phyloP scores from a whole-genome alignment of 2,113 vertebrate genomes.

The Myiagra hebetior region DNA sequence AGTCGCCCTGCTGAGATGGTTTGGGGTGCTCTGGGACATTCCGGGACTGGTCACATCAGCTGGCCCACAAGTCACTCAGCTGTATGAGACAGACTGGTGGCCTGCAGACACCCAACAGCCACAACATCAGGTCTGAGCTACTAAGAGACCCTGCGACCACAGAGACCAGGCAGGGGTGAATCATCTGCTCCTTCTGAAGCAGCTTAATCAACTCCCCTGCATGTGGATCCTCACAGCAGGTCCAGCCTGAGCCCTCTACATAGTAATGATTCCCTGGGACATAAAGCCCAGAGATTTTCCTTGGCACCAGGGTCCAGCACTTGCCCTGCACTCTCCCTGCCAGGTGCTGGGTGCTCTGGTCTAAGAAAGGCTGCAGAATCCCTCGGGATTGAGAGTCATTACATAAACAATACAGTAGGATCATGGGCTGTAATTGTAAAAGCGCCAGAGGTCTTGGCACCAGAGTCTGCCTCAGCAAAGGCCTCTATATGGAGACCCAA shows the following conservation, averaged over 20 bases:
- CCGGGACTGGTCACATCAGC: not conserved
- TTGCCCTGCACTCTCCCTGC: not conserved
- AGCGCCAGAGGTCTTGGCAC: constrained; percentile 36
- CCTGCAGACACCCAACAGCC: not conserved
- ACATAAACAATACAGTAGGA: constrained; percentile 42
- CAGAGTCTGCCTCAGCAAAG: not conserved
- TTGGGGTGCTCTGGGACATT: not conserved
- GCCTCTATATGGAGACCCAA: constrained; percentile 48
- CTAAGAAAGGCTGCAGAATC: constrained; percentile 23
- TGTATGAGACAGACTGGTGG: not conserved
- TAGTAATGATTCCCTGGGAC: not conserved
- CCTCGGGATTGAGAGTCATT: constrained; percentile 3
- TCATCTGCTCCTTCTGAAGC: not conserved
- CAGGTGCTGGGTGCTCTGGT: not conserved
- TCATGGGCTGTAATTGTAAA: not conserved
- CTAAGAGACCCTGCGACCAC: not conserved
- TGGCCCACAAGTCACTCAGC: not conserved
- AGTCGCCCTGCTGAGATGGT: rapidly evolving
- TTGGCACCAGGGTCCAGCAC: not conserved
- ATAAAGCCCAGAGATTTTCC: not conserved
- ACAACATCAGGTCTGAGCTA: not conserved
- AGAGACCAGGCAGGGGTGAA: not conserved
- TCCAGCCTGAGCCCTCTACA: not conserved
- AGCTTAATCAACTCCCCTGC: not conserved
- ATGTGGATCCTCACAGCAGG: not conserved